Base-by-base conservation (phyloP, 1,140 invertebrate species). In the Zaprionus camerounensis region DNA sequence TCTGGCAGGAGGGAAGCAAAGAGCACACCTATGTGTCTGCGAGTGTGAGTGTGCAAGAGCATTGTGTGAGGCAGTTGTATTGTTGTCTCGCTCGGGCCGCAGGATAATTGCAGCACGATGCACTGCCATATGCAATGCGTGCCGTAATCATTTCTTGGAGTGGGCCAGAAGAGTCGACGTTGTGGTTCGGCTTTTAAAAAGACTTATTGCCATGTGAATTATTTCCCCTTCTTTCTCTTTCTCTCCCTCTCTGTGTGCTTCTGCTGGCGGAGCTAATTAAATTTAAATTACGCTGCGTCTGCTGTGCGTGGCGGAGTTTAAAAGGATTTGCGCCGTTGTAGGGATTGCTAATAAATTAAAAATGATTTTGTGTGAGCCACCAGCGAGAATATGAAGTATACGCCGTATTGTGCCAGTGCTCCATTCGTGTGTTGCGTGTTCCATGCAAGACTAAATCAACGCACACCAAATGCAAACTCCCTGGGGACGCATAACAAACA, bases 401-500 rank as follows among this genome's bases (percentile, higher is more conserved):
- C 61, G 59, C 72, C 59, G 41, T 15, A 34, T 51, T 58, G 59
- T 44, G 69, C 26, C 15, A 56, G 41, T 36, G 41, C 36, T 63
- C 13, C 58, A 46, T 38, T 28, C 22, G 22, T 55, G 56, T 67
- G 56, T 67, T 68, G 36, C 65, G 61, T 26, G 51, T 63, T 69
- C 24, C 64, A 44, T 38, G 78, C 82, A 53, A 71, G 80, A 74
- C 81, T 20, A 84, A 87, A 87, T 87, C 84, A 87, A 83, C 75
- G 78, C 74, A 58, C 74, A 70, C 31, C 61, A 65, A 66, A 62
- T 56, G 36, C 58, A n/a, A 58, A 55, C 28, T 49, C 58, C 70
- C 81, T 65, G 41, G 68, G 71, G 83, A 87, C 61, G 55, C 22
- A 28, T 58, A 79, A 57, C 46, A 59, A 71, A 63, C 24, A 53